phyloP scores from a whole-genome alignment of 2,113 vertebrate species.

The Peromyscus polionotus region DNA sequence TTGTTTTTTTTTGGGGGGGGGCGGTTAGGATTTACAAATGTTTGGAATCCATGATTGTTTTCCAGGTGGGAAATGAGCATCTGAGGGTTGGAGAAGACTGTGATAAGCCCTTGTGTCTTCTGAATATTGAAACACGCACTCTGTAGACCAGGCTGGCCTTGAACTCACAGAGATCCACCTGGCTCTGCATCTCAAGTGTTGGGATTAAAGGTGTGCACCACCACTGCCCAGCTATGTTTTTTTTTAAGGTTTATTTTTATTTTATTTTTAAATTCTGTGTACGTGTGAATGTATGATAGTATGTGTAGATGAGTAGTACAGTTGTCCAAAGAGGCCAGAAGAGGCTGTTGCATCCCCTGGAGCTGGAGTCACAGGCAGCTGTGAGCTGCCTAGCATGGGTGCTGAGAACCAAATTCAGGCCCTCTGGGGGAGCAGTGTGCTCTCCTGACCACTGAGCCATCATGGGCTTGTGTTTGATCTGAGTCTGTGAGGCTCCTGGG shows the following conservation, averaged over 20 bases:
- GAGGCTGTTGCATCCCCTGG: neutral
- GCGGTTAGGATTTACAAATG: neutral
- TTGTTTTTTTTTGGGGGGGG: no score
- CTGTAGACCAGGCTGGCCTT: no score
- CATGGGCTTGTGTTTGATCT: neutral
- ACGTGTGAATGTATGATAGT: neutral
- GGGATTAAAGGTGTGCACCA: no score
- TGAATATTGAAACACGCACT: slow-evolving; percentile 14
- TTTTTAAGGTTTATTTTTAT: neutral
- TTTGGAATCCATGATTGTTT: neutral
- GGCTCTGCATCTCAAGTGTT: no score
- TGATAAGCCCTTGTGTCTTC: neutral
- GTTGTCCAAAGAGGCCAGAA: neutral
- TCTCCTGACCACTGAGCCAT: neutral
- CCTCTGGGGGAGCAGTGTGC: no score
- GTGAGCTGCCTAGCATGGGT: neutral
- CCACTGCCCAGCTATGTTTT: no score
- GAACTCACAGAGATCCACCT: no score
- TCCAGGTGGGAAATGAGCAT: neutral
- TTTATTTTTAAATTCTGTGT: neutral
- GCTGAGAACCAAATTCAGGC: neutral
- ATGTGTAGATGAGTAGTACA: neutral
- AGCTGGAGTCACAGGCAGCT: neutral
- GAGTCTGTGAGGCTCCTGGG: neutral
- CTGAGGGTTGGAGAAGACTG: neutral